A percentile compares a stretch with the other conserved stretches of the same genome.
Evolutionary conservation across 2,888 invertebrate species (phyloP).

Genomic region (Drosophila anomalata): DNA sequence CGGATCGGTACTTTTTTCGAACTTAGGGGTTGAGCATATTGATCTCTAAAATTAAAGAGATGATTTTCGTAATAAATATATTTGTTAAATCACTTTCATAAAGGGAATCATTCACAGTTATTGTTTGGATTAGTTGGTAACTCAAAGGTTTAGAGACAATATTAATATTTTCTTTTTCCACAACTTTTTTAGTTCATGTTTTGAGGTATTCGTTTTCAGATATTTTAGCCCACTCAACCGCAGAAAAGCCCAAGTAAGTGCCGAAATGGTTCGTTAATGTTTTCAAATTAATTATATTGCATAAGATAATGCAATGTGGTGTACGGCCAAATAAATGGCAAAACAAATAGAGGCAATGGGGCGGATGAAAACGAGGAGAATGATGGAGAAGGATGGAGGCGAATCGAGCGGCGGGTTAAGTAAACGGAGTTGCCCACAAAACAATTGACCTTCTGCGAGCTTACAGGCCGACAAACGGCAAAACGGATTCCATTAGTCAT

Average conservation of each 20-base stretch:
- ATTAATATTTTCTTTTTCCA: neutral
- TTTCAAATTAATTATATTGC: conserved; percentile 67
- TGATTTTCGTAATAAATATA: neutral
- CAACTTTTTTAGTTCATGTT: neutral
- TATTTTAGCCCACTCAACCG: conserved; percentile 31
- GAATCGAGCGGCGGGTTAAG: conserved; percentile 23
- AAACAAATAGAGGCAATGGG: conserved; percentile 32
- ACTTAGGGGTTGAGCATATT: conserved; percentile 19
- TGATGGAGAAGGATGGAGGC: neutral
- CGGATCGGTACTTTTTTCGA: conserved; percentile 18
- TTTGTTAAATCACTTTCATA: neutral
- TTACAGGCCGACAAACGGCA: conserved; percentile 56
- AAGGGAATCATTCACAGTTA: too few relatives aligned
- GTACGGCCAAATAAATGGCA: conserved; percentile 62
- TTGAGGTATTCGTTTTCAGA: neutral
- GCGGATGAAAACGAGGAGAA: conserved; percentile 7
- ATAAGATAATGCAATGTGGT: conserved; percentile 54
- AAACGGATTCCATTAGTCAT: conserved; percentile 69
- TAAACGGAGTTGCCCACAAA: conserved; percentile 74
- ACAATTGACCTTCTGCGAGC: conserved; percentile 73
- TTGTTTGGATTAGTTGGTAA: too few relatives aligned
- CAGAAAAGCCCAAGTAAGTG: conserved; percentile 54
- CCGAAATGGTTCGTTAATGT: conserved; percentile 73
- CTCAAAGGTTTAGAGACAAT: too few relatives aligned
- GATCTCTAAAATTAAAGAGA: conserved; percentile 1